Evolutionary conservation across 2,888 invertebrate species (phyloP).

Genomic region (Protonemura montana): DNA sequence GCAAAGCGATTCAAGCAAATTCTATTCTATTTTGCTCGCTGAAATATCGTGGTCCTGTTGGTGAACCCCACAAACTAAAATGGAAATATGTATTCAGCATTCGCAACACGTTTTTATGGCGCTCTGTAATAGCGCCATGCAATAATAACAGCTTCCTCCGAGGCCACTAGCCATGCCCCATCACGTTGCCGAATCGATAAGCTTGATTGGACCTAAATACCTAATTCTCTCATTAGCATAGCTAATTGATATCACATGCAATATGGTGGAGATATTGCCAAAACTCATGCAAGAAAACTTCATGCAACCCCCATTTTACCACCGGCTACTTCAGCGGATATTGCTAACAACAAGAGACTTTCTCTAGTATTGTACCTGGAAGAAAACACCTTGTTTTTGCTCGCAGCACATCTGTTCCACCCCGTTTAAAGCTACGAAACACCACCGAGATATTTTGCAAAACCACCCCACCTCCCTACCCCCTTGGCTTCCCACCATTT

Average conservation of each 20-base stretch:
- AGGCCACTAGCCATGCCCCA: background rate
- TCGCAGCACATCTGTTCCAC: slow-evolving; percentile 30
- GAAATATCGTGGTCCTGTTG: background rate
- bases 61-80: slow-evolving; percentile 12
- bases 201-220: slow-evolving; percentile 7
- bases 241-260: background rate
- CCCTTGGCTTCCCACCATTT: background rate
- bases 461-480: background rate
- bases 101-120: slow-evolving; percentile 12
- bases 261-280: background rate
- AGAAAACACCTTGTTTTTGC: slow-evolving; percentile 5
- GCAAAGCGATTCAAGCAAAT: background rate
- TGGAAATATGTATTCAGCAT: slow-evolving; percentile 12
- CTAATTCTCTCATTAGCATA: slow-evolving; percentile 3
- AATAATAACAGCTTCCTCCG: slow-evolving; percentile 5
- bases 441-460: slow-evolving; percentile 14
- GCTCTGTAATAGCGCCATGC: background rate
- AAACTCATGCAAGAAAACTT: background rate
- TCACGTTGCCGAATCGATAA: background rate
- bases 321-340: background rate
- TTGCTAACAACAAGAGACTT: background rate
- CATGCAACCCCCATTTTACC: background rate
- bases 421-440: background rate
- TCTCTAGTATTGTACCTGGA: background rate
- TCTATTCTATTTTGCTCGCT: background rate